phyloP scores from a whole-genome alignment of 2,888 invertebrate genomes.

The Drosophila quasianomalipes region DNA sequence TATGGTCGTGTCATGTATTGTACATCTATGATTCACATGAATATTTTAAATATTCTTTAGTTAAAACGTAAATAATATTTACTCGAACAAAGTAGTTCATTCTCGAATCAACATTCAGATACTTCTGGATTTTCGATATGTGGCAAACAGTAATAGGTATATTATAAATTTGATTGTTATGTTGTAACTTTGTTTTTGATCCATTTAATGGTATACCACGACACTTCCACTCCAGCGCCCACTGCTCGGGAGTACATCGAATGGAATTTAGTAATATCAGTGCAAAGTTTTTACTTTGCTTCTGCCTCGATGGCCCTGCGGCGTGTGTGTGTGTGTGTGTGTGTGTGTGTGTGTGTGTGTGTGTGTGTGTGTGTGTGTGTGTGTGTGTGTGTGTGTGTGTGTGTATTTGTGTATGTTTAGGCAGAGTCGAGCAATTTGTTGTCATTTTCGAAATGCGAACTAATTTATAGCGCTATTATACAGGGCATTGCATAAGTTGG shows the following conservation, averaged over 20 bases:
- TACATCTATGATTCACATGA: too few species aligned
- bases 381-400: constrained; percentile 7
- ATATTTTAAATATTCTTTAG: background rate
- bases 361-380: constrained; percentile 30
- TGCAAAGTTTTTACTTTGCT: constrained; percentile 37
- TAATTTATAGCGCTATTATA: constrained; percentile 79
- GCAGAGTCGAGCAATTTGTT: constrained; percentile 70
- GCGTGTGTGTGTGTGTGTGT: constrained; percentile 24
- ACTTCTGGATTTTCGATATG: background rate
- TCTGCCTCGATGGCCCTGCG: constrained; percentile 34
- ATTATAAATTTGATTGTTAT: background rate
- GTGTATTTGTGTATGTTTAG: constrained; percentile 35
- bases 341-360: constrained; percentile 8
- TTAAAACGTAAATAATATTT: background rate
- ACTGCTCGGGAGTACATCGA: constrained; percentile 14
- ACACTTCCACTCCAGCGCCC: constrained; percentile 51
- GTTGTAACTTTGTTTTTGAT: constrained; percentile 3
- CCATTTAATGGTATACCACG: constrained; percentile 43
- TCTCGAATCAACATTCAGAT: background rate
- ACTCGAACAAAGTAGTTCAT: background rate
- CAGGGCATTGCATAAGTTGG: constrained; percentile 74
- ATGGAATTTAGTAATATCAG: constrained; percentile 45
- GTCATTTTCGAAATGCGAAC: constrained; percentile 79
- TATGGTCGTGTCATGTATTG: too few species aligned
- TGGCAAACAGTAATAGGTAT: background rate